Base-by-base conservation (phyloP, 2,113 vertebrate genomes). In the Lasiurus cinereus region DNA sequence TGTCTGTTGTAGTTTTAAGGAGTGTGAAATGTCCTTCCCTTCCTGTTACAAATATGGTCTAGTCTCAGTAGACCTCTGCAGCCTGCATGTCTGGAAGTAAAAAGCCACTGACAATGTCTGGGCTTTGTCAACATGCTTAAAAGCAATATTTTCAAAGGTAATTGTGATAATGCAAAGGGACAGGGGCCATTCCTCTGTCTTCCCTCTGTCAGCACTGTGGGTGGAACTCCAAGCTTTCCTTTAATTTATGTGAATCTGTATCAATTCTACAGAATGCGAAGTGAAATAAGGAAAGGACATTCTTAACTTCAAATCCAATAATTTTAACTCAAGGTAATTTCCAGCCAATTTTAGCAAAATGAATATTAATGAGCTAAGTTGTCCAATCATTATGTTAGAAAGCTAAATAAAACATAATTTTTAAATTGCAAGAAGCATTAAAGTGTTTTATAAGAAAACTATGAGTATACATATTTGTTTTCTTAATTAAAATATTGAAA, bases 1-100 rank as follows among this genome's bases (percentile, higher is more conserved):
- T 86, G 43, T 93, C 62, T 54, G 21, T 33, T 77, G 31, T 36
- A 66, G 24, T 90, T 90, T 95, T 88, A 74, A 96, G 24, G 59
- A 78, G n/a, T 80, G 36, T 43, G 29, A 83, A 89, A 86, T 70
- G 12, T 22, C 39, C 22, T 80, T 79, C 2, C 5, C 1, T 8
- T 67, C 85, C 10, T 33, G 7, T 52, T 54, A 88, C 6, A 88
- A 52, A 76, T 46, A 5, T 11, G 9, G 9, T 27, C 6, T 50
- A 18, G 56, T 62, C 70, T 94, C 66, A 10, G 19, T 54, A 62
- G 52, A 76, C 22, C 22, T 83, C 56, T 78, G 22, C 3, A 39
- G 21, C n/a, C n/a, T 77, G n/a, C 10, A n/a, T 16, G 22, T 79
- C n/a, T 72, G 66, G 76, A 76, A 74, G 7, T 31, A 67, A 36